Conservation (phyloP, 2,888 invertebrate genomes). For the Ochropleura leucogaster region DNA sequence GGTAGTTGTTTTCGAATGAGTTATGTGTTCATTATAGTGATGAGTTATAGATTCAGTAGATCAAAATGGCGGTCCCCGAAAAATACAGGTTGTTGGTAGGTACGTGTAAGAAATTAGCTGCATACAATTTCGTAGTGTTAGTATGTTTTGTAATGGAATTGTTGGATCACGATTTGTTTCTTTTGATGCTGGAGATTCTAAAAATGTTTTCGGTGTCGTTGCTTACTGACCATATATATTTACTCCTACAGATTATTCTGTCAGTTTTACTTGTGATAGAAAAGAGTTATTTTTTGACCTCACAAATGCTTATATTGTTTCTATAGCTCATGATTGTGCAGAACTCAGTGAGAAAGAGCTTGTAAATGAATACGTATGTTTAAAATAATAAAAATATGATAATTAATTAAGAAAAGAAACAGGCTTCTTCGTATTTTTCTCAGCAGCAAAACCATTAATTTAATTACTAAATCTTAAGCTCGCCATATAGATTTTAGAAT, state of each 20-base stretch:
- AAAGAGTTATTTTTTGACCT: not conserved
- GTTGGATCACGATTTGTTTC: constrained; percentile 22
- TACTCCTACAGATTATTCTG: not conserved
- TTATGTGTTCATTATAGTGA: constrained; percentile 76
- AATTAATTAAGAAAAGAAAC: too few relatives aligned
- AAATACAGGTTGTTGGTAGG: constrained; percentile 85
- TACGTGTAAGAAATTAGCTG: constrained; percentile 80
- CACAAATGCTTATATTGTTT: not conserved
- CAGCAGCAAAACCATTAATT: too few relatives aligned
- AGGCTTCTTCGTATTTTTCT: too few relatives aligned
- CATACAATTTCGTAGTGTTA: constrained; percentile 56
- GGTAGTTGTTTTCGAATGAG: constrained; percentile 33
- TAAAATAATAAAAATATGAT: too few relatives aligned
- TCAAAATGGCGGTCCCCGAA: constrained; percentile 87
- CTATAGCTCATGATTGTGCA: not conserved
- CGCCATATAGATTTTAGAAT: too few relatives aligned
- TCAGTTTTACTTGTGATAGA: not conserved
- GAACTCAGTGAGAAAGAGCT: not conserved
- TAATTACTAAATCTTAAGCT: too few relatives aligned
- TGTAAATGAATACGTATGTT: too few relatives aligned
- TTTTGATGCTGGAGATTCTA: not conserved
- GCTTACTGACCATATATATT: not conserved
- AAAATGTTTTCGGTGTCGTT: not conserved
- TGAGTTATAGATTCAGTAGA: constrained; percentile 84
- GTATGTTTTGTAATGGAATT: constrained; percentile 35